Base-by-base conservation (phyloP, 2,113 vertebrate genomes). In the Taurulus bubalis region DNA sequence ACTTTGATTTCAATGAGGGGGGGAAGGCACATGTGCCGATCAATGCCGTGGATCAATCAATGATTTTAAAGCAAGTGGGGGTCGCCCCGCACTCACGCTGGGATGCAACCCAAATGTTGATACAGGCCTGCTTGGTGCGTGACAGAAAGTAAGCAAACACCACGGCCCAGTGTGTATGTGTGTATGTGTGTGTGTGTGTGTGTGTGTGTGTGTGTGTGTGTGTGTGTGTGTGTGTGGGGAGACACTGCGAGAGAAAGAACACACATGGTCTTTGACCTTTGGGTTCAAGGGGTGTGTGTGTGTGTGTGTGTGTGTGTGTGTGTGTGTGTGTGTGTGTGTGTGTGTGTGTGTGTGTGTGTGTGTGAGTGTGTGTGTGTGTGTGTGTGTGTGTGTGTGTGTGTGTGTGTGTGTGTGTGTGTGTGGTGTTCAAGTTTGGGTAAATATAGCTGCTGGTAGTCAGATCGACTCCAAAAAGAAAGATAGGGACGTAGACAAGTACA, bases 191-290 rank as follows among this genome's bases (percentile, higher is more conserved):
- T 22, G 74, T 71, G 65, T 75, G 73, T 53, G 56, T 71, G 49
- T 59, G 22, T 40, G 38, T 47, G 77, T 42, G 12, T 53, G 66
- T 73, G 68, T 34, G 73, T 79, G 55, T 34, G 77, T 73, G 70
- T 72, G 66, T 59, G 75, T 78, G 55, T 67, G 7, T 60, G 53
- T 70, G 36, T 26, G 36, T 0, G 20, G 49, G n/a, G 34, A 10
- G 42, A 64, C 12, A 51, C 38, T 38, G 18, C 51, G 32, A 82
- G 62, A 78, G 68, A 75, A 59, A 80, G 83, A 83, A 28, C 77
- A 87, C 85, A 89, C 79, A 80, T 87, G 87, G 66, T 82, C 85
- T 89, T 87, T 89, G 84, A 90, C 88, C 90, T 87, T 51, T 83
- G 51, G 81, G 73, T 85, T 89, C 69, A 79, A 83, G 73, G 77